A percentile compares a stretch with the other conserved stretches of the same genome.
phyloP scores from a whole-genome alignment of 2,797 vertebrate genomes.

The Cygnus olor region DNA sequence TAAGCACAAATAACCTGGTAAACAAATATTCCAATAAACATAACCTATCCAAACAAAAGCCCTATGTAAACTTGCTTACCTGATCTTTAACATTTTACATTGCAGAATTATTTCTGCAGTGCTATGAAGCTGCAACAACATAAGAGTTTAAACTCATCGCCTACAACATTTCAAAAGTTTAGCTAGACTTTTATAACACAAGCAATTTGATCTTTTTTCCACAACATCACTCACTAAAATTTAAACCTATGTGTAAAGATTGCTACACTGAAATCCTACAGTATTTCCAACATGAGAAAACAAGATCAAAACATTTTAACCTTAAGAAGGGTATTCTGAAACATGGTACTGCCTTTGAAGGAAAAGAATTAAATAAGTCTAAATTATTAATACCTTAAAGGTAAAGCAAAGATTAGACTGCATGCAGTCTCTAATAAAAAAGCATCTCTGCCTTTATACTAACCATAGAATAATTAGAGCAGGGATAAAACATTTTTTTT shows the following conservation, averaged over 20 bases:
- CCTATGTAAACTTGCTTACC: rapidly evolving
- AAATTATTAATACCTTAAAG: not conserved
- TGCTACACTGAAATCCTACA: not conserved
- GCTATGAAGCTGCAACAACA: not conserved
- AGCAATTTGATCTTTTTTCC: not conserved
- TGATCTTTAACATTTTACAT: not conserved
- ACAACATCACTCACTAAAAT: not conserved
- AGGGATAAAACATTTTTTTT: not conserved
- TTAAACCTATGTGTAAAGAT: not conserved
- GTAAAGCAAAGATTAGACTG: not conserved
- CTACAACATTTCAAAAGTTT: not conserved
- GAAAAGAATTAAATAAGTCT: not conserved
- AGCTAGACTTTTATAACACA: not conserved
- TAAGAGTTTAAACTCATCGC: not conserved
- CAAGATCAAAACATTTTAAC: not conserved
- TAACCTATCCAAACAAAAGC: not conserved
- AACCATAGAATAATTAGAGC: not conserved
- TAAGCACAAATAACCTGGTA: not conserved
- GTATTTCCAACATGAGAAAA: not conserved
- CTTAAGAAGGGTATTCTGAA: not conserved
- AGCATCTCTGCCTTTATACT: not conserved
- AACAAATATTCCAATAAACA: not conserved
- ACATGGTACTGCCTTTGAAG: not conserved
- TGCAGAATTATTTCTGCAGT: not conserved
- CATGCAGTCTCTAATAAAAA: not conserved